These are phyloP conservation scores for Hydraecia micacea DNA, from an alignment of 2,888 invertebrate genomes.

Conservation along the genomic window DNA sequence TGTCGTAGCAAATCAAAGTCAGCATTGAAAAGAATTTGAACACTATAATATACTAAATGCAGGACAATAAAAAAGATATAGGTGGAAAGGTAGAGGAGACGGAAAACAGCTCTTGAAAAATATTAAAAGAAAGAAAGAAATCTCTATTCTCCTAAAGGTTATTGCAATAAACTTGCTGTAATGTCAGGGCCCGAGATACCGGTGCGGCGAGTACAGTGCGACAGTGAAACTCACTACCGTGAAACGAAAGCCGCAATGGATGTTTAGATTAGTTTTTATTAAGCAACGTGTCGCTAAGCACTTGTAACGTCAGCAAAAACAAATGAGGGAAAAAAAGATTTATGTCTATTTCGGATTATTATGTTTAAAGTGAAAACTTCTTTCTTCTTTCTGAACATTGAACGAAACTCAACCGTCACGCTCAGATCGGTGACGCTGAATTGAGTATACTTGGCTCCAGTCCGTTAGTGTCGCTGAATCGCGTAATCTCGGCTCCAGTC, in stretches of 20 bases:
- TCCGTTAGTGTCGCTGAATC: neutral
- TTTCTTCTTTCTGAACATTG: neutral
- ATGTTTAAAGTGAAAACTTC: neutral
- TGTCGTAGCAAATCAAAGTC: neutral
- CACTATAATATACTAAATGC: neutral
- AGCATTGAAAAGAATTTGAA: neutral
- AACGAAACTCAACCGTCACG: neutral
- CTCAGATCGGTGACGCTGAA: neutral
- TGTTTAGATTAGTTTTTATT: conserved; percentile 75
- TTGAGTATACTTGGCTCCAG: neutral
- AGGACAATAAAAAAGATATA: neutral
- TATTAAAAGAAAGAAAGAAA: neutral
- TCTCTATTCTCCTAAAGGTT: neutral
- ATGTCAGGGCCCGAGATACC: conserved; percentile 76
- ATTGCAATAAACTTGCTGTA: conserved; percentile 46
- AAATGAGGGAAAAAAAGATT: neutral
- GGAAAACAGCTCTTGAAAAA: neutral
- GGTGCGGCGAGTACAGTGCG: conserved; percentile 69
- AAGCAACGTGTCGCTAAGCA: conserved; percentile 62
- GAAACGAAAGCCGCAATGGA: conserved; percentile 79
- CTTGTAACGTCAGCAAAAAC: conserved; percentile 58
- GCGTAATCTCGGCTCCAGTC: neutral
- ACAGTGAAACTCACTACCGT: conserved; percentile 79
- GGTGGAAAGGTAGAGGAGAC: neutral
- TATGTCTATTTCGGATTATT: neutral